phyloP scores from a whole-genome alignment of 2,888 invertebrate genomes.

The Pristionchus mayeri region DNA sequence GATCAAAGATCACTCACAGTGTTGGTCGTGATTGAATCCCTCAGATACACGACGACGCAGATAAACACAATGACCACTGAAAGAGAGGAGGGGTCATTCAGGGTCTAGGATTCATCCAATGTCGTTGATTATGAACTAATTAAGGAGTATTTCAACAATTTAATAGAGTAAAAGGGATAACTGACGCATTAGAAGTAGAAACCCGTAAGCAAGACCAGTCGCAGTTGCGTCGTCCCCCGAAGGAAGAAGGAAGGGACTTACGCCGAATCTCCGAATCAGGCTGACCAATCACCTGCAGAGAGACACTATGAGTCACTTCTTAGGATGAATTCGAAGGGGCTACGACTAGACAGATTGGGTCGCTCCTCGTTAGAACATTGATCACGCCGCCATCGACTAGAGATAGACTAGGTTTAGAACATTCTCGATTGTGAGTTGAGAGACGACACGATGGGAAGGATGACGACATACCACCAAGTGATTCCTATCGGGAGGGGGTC shows the following conservation, averaged over 20 bases:
- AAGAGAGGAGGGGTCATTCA: conserved; percentile 35
- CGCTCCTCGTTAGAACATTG: neutral
- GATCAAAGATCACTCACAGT: conserved; percentile 33
- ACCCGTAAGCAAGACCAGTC: conserved; percentile 50
- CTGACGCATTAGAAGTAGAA: conserved; percentile 14
- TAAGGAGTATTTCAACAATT: no score
- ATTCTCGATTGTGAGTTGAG: neutral
- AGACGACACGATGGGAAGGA: neutral
- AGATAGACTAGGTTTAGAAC: neutral
- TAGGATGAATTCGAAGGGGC: neutral
- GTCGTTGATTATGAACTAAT: no score
- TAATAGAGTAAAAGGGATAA: neutral
- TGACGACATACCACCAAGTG: conserved; percentile 4
- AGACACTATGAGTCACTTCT: neutral
- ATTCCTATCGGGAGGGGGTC: neutral
- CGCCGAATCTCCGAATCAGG: conserved; percentile 56
- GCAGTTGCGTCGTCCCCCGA: conserved; percentile 32
- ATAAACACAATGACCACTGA: conserved; percentile 74
- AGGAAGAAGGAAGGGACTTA: conserved; percentile 48
- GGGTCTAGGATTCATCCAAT: neutral
- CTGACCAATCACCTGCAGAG: conserved; percentile 60
- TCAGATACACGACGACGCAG: conserved; percentile 73
- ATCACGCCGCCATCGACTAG: no score
- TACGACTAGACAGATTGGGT: conserved; percentile 14
- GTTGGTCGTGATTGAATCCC: conserved; percentile 56